These are phyloP conservation scores for Ahaetulla prasina DNA, from an alignment of 2,113 vertebrate species.

Conservation along the genomic window DNA sequence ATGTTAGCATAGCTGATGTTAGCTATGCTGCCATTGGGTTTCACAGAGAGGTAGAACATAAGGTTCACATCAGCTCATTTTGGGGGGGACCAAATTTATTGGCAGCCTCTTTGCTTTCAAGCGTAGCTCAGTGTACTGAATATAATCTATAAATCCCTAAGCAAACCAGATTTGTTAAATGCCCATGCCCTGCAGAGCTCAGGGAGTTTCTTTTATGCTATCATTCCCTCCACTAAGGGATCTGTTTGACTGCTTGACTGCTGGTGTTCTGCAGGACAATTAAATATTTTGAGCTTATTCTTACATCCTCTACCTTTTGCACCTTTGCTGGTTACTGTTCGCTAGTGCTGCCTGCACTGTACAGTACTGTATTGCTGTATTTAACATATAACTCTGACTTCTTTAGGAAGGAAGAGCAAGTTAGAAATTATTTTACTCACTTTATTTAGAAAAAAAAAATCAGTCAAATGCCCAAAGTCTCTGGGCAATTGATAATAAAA, in stretches of 20 bases:
- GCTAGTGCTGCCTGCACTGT: not conserved
- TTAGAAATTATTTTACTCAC: not conserved
- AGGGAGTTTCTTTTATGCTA: not conserved
- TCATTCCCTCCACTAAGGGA: not conserved
- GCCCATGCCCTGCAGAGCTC: not conserved
- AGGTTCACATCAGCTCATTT: not conserved
- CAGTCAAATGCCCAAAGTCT: not conserved
- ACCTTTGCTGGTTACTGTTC: not conserved
- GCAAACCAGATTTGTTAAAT: not conserved
- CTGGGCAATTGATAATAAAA: not conserved
- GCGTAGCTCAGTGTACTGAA: not conserved
- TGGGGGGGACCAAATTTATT: not conserved
- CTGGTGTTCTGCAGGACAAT: not conserved
- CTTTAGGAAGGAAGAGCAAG: not conserved
- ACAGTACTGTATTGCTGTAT: not conserved
- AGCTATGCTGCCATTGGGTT: not conserved
- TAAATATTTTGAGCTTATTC: not conserved
- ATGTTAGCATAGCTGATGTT: too few relatives aligned
- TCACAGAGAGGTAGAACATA: not conserved
- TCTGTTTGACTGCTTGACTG: not conserved
- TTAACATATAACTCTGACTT: not conserved
- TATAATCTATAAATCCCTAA: not conserved
- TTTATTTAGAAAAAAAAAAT: not conserved
- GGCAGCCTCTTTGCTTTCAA: not conserved
- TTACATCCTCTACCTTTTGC: not conserved